Conservation (phyloP, 2,888 invertebrate genomes). For the Polyploca ridens region DNA sequence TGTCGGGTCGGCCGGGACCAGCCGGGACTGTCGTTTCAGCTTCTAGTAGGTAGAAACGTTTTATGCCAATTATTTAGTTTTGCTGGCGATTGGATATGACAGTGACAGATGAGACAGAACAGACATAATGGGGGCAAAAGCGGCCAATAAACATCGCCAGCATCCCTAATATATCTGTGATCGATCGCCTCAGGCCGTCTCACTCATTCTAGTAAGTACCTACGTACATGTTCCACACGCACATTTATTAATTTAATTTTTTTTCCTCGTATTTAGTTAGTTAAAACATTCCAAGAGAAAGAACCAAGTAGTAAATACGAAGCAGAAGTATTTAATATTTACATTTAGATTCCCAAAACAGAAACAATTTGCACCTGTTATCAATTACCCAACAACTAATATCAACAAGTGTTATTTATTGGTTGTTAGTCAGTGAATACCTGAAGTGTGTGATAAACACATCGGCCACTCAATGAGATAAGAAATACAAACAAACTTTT, state of each 20-base stretch:
- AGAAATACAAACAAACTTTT: conserved; percentile 60
- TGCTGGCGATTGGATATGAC: conserved; percentile 6
- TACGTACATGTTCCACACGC: background rate
- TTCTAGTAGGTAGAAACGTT: background rate
- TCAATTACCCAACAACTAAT: conserved; percentile 37
- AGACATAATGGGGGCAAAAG: background rate
- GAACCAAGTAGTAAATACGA: background rate
- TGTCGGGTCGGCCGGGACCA: background rate
- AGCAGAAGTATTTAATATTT: conserved; percentile 28
- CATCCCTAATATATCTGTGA: no score
- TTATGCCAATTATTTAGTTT: conserved; percentile 2
- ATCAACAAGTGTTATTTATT: conserved; percentile 62
- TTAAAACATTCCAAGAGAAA: background rate
- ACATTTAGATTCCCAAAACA: conserved; percentile 29
- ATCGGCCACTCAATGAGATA: conserved; percentile 60
- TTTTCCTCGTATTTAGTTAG: background rate
- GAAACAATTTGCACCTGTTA: conserved; percentile 46
- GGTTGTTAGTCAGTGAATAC: conserved; percentile 55
- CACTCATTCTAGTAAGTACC: background rate
- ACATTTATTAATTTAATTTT: background rate
- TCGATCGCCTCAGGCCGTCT: background rate
- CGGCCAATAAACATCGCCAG: no score
- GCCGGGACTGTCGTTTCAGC: background rate
- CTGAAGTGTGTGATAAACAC: conserved; percentile 68
- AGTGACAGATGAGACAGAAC: background rate